Evolutionary conservation across 2,888 invertebrate species (phyloP).

Genomic region (Cosmia trapezina): DNA sequence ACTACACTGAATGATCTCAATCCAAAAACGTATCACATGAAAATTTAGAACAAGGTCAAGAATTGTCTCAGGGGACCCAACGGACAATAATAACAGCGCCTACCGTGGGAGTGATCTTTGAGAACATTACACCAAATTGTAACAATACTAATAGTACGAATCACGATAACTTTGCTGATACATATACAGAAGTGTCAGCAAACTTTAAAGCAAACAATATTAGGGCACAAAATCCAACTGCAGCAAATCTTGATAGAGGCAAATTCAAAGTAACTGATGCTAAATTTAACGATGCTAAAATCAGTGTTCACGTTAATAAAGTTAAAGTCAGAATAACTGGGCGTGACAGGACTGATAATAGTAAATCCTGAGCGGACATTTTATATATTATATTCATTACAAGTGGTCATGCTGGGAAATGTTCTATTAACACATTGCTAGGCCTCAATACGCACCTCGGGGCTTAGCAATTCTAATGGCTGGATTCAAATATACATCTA

Average conservation of each 20-base stretch:
- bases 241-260: constrained; percentile 41
- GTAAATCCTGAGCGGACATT: constrained; percentile 48
- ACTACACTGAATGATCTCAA: constrained; percentile 50
- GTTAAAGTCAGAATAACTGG: constrained; percentile 68
- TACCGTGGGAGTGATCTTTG: constrained; percentile 86
- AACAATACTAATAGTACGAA: constrained; percentile 72
- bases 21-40: constrained; percentile 68
- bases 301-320: constrained; percentile 70
- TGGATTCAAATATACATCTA: constrained; percentile 37
- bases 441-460: constrained; percentile 38
- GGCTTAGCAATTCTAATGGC: constrained; percentile 44
- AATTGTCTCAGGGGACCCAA: constrained; percentile 83
- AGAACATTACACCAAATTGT: constrained; percentile 75
- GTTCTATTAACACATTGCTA: constrained; percentile 59
- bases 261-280: constrained; percentile 62
- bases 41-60: constrained; percentile 87
- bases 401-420: constrained; percentile 60
- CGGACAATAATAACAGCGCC: constrained; percentile 83
- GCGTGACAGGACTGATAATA: constrained; percentile 66
- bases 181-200: constrained; percentile 51
- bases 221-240: constrained; percentile 56
- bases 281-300: constrained; percentile 71
- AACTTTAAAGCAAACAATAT: constrained; percentile 26
- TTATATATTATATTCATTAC: constrained; percentile 61
- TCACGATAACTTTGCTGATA: constrained; percentile 68